Base-by-base conservation (phyloP, 2,113 vertebrate genomes). In the Cinclus mexicanus region DNA sequence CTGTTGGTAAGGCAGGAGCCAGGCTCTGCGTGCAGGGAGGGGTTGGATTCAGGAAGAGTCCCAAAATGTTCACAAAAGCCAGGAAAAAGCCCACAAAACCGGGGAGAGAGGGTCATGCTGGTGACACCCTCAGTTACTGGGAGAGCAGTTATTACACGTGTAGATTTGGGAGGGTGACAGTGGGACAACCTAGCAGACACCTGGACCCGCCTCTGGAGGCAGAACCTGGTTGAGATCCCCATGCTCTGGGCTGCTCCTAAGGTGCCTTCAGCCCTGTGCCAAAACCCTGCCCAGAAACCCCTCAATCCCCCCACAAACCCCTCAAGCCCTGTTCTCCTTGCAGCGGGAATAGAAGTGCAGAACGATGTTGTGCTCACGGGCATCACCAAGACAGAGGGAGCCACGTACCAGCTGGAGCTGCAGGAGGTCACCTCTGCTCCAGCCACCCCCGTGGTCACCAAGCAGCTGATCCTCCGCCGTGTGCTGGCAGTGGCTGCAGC, bases 311-410 rank as follows among this genome's bases (percentile, higher is more conserved):
- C 2, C 1, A 24, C 39, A 4, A 31, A 46, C 4, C 31, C 59
- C 37, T n/a, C 39, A 11, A n/a, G 3, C 7, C 22, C 35, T 8
- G 0, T 31, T 83, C 79, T 59, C 20, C 33, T 86, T 42, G 46
- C 95, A 98, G 98, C 95, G 13, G 81, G 88, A 37, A 11, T 52
- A 1, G 92, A 94, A 0, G 17, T 2, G 3, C 75, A 69, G 37
- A 87, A 47, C 0, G 90, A 97, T 0, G 44, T 97, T 0, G 64
- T 91, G 55, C 90, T 98, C 65, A 93, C 4, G 1, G 83, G 47
- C 47, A 92, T 97, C 74, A 95, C 90, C 46, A 85, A 13, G 42
- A 21, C 7, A 0, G 94, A 94, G 10, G 85, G 77, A 6, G 25
- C 39, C 0, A 8, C 1, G 3, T 64, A 49, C 17, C 95, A 64